A percentile compares a stretch with the other conserved stretches of the same genome.
These are phyloP conservation scores for Apis dorsata DNA, from an alignment of 1,140 invertebrate genomes.

Conservation along the genomic window DNA sequence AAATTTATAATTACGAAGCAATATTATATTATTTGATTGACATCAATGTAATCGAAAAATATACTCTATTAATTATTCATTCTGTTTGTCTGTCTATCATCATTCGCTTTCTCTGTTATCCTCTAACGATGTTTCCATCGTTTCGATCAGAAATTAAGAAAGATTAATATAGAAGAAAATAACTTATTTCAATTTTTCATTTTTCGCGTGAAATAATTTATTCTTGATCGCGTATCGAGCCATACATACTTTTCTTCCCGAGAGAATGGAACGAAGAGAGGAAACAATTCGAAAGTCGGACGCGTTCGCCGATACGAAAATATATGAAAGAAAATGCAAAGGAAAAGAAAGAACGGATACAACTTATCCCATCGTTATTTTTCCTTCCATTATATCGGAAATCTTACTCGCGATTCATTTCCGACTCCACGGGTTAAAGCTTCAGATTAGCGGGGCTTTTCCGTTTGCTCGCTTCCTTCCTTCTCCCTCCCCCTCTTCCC, in stretches of 20 bases:
- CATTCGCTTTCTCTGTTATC: too few species aligned
- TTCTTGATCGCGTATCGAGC: neutral
- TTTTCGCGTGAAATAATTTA: neutral
- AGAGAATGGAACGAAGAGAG: neutral
- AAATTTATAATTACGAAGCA: too few species aligned
- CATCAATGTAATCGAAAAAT: too few species aligned
- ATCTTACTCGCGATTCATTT: constrained; percentile 64
- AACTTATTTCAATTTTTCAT: neutral
- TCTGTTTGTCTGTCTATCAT: too few species aligned
- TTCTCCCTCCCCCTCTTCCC: constrained; percentile 5
- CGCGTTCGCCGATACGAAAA: constrained; percentile 36
- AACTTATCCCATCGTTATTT: constrained; percentile 39
- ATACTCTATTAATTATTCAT: too few species aligned
- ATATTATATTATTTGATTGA: too few species aligned
- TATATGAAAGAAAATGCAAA: constrained; percentile 3
- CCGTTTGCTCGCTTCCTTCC: constrained; percentile 34
- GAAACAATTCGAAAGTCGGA: constrained; percentile 26
- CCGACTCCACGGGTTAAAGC: constrained; percentile 50
- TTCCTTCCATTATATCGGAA: constrained; percentile 50
- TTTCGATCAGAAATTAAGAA: too few species aligned
- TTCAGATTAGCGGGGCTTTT: constrained; percentile 52
- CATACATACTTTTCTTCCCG: neutral
- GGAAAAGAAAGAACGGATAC: constrained; percentile 1
- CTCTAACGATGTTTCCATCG: too few species aligned
- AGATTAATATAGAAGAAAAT: too few species aligned